Conservation (phyloP, 2,113 vertebrate genomes). For the Thunnus maccoyii region DNA sequence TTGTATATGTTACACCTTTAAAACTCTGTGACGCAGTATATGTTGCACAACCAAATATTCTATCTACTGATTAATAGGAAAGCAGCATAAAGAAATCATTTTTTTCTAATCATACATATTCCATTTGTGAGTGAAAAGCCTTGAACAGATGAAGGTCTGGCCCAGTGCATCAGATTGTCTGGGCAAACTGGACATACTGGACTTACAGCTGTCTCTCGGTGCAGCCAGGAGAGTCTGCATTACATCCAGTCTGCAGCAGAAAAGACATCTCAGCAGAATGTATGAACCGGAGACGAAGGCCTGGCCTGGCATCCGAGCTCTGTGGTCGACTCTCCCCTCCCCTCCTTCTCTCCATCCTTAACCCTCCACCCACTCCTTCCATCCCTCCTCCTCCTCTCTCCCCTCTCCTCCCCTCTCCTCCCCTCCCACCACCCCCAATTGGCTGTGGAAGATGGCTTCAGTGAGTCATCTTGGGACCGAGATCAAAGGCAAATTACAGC, state of each 20-base stretch:
- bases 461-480: slow-evolving; percentile 86
- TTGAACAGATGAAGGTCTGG: slow-evolving; percentile 14
- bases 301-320: slow-evolving; percentile 57
- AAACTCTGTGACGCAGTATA: too few species aligned
- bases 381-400: slow-evolving; percentile 31
- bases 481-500: slow-evolving; percentile 89
- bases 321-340: slow-evolving; percentile 29
- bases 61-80: too few species aligned
- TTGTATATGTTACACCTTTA: too few species aligned
- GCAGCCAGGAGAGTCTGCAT: slow-evolving; percentile 38
- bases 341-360: slow-evolving; percentile 25
- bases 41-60: too few species aligned
- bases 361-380: slow-evolving; percentile 64
- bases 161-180: slow-evolving; percentile 13
- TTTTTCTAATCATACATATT: not conserved
- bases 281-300: slow-evolving; percentile 52
- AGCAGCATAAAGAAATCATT: not conserved
- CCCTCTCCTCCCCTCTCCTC: slow-evolving; percentile 11
- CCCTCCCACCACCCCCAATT: slow-evolving; percentile 61
- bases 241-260: slow-evolving; percentile 45
- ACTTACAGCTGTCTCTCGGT: slow-evolving; percentile 9
- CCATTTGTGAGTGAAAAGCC: too few species aligned
- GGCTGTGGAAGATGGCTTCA: slow-evolving; percentile 84
- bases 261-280: slow-evolving; percentile 63
- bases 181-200: slow-evolving; percentile 44